These are phyloP conservation scores for Murina feae DNA, from an alignment of 2,113 vertebrate species.

Conservation along the genomic window DNA sequence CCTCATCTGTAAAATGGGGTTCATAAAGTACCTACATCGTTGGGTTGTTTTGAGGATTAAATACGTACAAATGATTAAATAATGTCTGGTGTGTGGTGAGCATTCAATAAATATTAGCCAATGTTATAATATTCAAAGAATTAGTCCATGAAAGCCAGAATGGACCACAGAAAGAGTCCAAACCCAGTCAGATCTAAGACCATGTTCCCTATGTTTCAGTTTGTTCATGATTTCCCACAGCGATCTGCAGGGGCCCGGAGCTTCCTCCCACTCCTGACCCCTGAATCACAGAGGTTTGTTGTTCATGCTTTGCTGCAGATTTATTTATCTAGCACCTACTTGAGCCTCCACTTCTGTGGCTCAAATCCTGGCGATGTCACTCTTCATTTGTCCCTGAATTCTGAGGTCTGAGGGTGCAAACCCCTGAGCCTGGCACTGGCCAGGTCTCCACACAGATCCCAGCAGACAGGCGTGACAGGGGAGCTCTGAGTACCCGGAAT, in stretches of 20 bases:
- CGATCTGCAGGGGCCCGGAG: neutral
- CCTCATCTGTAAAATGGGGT: neutral
- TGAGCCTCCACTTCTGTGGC: neutral
- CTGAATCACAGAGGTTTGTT: neutral
- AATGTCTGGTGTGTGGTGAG: fast-evolving
- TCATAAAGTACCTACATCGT: neutral
- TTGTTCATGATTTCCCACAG: neutral
- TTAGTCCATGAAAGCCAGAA: neutral
- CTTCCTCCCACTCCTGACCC: neutral
- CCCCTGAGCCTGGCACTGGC: neutral
- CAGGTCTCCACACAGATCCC: neutral
- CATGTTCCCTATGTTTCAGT: fast-evolving
- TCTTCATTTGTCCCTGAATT: neutral
- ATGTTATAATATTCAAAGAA: neutral
- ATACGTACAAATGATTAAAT: neutral
- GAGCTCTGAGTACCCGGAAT: neutral
- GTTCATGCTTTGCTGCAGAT: neutral
- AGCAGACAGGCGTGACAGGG: too few species aligned
- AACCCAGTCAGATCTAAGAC: neutral
- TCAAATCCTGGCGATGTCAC: neutral
- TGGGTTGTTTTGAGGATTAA: neutral
- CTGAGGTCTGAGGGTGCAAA: neutral
- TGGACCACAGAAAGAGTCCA: neutral
- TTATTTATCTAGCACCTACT: fast-evolving
- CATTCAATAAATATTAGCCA: neutral